These are phyloP conservation scores for Melanotaenia nigrans DNA, from an alignment of 2,797 vertebrate species.

Conservation along the genomic window DNA sequence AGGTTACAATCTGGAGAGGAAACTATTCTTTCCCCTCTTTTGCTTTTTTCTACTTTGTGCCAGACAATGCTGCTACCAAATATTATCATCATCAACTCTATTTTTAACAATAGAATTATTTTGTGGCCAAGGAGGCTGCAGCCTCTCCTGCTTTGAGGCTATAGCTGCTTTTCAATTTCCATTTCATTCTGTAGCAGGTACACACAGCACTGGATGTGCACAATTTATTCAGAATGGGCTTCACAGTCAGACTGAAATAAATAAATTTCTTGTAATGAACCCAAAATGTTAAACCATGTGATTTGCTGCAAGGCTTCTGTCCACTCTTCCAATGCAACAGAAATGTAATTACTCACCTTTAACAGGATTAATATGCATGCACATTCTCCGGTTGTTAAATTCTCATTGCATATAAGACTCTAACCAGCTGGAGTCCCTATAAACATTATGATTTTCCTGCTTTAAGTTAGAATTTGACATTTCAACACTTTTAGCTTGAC, in stretches of 20 bases:
- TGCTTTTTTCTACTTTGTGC: slow-evolving; percentile 11
- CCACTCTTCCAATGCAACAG: not conserved
- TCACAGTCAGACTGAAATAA: slow-evolving; percentile 15
- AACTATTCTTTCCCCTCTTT: slow-evolving; percentile 34
- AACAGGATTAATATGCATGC: slow-evolving; percentile 7
- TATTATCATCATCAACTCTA: slow-evolving; percentile 61
- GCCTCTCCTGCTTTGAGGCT: slow-evolving; percentile 38
- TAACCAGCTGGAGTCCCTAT: not conserved
- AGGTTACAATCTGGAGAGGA: slow-evolving; percentile 63
- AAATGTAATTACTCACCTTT: slow-evolving; percentile 7
- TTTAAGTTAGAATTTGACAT: not conserved
- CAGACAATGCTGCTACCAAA: slow-evolving; percentile 53
- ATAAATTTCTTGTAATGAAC: slow-evolving; percentile 13
- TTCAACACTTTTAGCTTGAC: not conserved
- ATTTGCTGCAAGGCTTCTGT: not conserved
- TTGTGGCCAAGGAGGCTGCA: slow-evolving; percentile 48
- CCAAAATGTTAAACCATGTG: not conserved
- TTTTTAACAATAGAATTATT: slow-evolving; percentile 61
- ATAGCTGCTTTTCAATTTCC: slow-evolving; percentile 64
- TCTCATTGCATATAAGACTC: not conserved
- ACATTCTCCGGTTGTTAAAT: not conserved
- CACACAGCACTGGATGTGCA: slow-evolving; percentile 9
- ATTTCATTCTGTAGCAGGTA: slow-evolving; percentile 41
- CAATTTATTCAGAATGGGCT: slow-evolving; percentile 44
- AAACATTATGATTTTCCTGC: not conserved